Evolutionary conservation across 2,797 vertebrate genomes (phyloP).

Genomic region (Buphagus erythrorhynchus): DNA sequence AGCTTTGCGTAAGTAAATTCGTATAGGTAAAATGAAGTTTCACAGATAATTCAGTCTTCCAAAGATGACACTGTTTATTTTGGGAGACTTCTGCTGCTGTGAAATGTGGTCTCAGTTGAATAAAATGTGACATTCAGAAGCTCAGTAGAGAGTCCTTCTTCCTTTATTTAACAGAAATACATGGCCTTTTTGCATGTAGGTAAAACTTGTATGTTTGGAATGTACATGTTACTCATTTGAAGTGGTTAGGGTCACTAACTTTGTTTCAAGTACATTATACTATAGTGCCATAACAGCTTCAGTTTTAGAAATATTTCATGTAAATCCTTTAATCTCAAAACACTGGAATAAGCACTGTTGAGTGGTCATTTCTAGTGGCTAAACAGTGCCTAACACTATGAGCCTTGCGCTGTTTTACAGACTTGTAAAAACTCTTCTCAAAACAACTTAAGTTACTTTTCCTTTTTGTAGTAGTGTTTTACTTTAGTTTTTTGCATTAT

Average conservation of each 20-base stretch:
- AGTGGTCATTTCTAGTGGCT: neutral
- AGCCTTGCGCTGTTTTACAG: neutral
- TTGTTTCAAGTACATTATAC: neutral
- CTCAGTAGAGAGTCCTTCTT: accelerated
- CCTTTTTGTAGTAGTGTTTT: neutral
- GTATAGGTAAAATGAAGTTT: neutral
- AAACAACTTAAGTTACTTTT: neutral
- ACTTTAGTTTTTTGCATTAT: neutral
- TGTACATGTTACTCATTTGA: neutral
- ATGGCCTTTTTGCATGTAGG: neutral
- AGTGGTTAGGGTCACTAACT: neutral
- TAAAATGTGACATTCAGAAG: neutral
- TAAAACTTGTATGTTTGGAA: neutral
- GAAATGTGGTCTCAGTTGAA: neutral
- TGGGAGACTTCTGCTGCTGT: neutral
- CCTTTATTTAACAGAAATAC: neutral
- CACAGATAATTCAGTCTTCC: neutral
- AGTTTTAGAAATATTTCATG: neutral
- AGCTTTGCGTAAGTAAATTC: neutral
- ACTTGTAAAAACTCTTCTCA: neutral
- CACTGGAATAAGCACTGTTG: neutral
- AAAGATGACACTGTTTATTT: neutral
- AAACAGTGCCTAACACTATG: neutral
- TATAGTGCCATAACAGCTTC: neutral
- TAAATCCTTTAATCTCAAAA: neutral